These are phyloP conservation scores for Mus spretus DNA, from an alignment of 2,797 vertebrate species.

Conservation along the genomic window DNA sequence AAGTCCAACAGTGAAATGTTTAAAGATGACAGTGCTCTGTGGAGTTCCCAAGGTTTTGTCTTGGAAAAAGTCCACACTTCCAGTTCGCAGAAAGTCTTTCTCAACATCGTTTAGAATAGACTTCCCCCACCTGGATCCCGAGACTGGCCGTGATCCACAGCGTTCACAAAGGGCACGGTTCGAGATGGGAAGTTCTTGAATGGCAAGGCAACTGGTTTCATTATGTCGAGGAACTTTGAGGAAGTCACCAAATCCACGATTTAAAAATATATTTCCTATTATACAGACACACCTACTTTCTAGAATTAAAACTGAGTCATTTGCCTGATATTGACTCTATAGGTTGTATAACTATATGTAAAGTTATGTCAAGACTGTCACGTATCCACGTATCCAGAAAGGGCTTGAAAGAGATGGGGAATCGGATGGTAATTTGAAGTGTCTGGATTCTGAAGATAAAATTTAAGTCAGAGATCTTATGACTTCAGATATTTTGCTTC, in stretches of 20 bases:
- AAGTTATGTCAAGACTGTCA: neutral
- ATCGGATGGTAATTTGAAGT: neutral
- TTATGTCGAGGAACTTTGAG: slow-evolving; percentile 81
- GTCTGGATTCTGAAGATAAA: slow-evolving; percentile 17
- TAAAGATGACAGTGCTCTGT: neutral
- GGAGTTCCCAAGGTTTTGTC: neutral
- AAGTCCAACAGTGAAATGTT: neutral
- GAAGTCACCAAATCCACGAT: slow-evolving; percentile 73
- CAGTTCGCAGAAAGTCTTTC: slow-evolving; percentile 26
- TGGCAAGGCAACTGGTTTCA: slow-evolving; percentile 67
- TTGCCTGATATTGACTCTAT: neutral
- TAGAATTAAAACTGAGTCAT: slow-evolving; percentile 65
- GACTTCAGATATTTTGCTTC: neutral
- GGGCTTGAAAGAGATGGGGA: neutral
- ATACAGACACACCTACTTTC: slow-evolving; percentile 57
- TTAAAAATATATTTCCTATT: slow-evolving; percentile 77
- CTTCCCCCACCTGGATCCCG: neutral
- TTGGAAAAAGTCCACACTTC: neutral
- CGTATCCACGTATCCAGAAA: neutral
- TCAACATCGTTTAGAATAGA: neutral
- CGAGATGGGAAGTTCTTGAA: slow-evolving; percentile 66
- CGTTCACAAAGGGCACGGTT: slow-evolving; percentile 58
- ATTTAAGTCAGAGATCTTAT: neutral
- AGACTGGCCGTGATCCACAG: neutral
- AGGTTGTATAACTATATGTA: neutral